These are phyloP conservation scores for Cristatella mucedo DNA, from an alignment of 2,888 invertebrate genomes.

Conservation along the genomic window DNA sequence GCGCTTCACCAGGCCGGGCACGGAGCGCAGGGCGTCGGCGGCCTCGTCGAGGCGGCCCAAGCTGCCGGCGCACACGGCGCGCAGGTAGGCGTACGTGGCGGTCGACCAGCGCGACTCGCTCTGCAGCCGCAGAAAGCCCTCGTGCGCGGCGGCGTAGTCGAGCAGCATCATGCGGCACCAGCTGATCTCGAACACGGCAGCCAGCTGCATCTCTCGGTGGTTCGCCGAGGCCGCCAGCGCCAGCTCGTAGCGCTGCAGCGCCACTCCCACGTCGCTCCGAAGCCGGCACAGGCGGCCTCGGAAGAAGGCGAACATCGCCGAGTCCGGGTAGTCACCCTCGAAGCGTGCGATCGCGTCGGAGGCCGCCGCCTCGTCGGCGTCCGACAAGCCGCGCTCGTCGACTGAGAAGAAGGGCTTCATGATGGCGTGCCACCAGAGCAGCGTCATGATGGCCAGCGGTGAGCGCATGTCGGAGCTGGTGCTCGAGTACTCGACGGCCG, in stretches of 20 bases:
- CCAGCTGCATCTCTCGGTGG: conserved; percentile 49
- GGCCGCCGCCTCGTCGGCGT: conserved; percentile 43
- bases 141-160: conserved; percentile 41
- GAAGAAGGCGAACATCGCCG: conserved; percentile 53
- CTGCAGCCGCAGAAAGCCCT: conserved; percentile 44
- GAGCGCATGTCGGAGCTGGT: conserved; percentile 51
- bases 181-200: conserved; percentile 26
- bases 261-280: conserved; percentile 47
- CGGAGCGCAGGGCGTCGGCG: conserved; percentile 32
- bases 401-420: conserved; percentile 52
- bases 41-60: conserved; percentile 39
- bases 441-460: conserved; percentile 47
- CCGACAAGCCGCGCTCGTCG: conserved; percentile 46
- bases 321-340: conserved; percentile 43
- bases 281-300: conserved; percentile 48
- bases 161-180: conserved; percentile 52
- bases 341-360: conserved; percentile 40
- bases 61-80: conserved; percentile 45
- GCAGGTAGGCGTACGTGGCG: conserved; percentile 50
- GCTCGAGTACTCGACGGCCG: conserved; percentile 44
- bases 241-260: conserved; percentile 45
- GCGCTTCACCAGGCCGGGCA: conserved; percentile 33
- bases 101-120: conserved; percentile 51
- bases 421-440: conserved; percentile 55
- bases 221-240: conserved; percentile 45